phyloP scores from a whole-genome alignment of 2,888 invertebrate species.

The Drosophila formosana region DNA sequence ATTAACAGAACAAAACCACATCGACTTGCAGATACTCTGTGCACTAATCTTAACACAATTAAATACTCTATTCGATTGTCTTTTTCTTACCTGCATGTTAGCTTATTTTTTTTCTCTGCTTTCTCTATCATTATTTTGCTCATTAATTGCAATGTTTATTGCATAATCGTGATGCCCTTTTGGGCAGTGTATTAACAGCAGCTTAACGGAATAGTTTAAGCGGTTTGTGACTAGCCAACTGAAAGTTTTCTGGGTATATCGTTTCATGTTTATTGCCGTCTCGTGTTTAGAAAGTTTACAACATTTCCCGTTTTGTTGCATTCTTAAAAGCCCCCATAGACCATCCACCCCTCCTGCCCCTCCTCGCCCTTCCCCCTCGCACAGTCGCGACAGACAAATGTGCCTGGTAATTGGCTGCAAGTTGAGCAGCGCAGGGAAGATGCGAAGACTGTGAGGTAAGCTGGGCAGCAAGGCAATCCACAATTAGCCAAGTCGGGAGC shows the following conservation, averaged over 20 bases:
- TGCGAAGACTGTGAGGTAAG: conserved; percentile 15
- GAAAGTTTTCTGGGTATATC: conserved; percentile 27
- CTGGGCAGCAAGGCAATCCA: conserved; percentile 27
- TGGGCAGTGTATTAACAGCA: conserved; percentile 38
- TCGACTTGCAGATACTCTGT: conserved; percentile 10
- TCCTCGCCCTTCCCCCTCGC: not conserved
- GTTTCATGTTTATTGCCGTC: conserved; percentile 64
- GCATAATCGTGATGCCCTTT: not conserved
- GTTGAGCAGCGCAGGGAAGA: not conserved
- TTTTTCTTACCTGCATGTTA: not conserved
- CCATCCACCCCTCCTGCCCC: not conserved
- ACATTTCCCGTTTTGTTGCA: conserved; percentile 58
- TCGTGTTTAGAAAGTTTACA: conserved; percentile 69
- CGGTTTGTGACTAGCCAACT: conserved; percentile 31
- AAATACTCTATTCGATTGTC: not conserved
- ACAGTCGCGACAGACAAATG: conserved; percentile 55
- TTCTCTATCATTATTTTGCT: not conserved
- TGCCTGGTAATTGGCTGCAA: conserved; percentile 61
- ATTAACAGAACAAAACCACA: conserved; percentile 8
- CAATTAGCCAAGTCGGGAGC: conserved; percentile 37
- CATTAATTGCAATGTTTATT: not conserved
- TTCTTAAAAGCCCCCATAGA: conserved; percentile 48
- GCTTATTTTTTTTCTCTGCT: not conserved
- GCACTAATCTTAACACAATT: not conserved
- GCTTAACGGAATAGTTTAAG: conserved; percentile 55